Percentiles rank a stretch among this genome's conserved stretches.
These are phyloP conservation scores for Pungitius pungitius DNA, from an alignment of 2,113 vertebrate genomes.

Conservation along the genomic window DNA sequence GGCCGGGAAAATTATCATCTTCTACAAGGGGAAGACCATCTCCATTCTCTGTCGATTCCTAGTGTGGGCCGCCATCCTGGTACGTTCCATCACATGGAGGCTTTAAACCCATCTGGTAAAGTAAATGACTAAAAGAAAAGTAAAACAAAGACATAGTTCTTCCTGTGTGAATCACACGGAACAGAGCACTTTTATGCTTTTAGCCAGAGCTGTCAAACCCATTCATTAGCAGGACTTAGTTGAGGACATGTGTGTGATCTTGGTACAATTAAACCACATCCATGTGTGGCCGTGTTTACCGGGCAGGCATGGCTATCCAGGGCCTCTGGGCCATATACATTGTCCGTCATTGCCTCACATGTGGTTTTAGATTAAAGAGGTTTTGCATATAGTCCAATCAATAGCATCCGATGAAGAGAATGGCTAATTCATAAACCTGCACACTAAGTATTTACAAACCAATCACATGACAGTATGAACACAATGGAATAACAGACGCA, in stretches of 20 bases:
- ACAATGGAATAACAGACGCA: not conserved
- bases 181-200: slow-evolving; percentile 30
- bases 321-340: slow-evolving; percentile 58
- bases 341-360: slow-evolving; percentile 55
- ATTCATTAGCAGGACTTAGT: slow-evolving; percentile 59
- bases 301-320: slow-evolving; percentile 69
- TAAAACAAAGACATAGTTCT: slow-evolving; percentile 28
- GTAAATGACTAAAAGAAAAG: slow-evolving; percentile 22
- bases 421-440: slow-evolving; percentile 30
- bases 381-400: slow-evolving; percentile 46
- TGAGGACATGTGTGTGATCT: slow-evolving; percentile 59
- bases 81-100: slow-evolving; percentile 70
- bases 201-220: slow-evolving; percentile 48
- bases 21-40: slow-evolving; percentile 73
- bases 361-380: slow-evolving; percentile 55
- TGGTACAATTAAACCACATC: slow-evolving; percentile 61
- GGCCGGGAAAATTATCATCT: slow-evolving; percentile 83
- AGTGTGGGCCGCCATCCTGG: slow-evolving; percentile 84
- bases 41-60: slow-evolving; percentile 83
- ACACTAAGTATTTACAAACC: slow-evolving; percentile 23
- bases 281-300: slow-evolving; percentile 68
- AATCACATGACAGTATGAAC: slow-evolving; percentile 8
- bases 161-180: slow-evolving; percentile 34
- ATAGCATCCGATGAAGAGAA: slow-evolving; percentile 14
- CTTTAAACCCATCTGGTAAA: slow-evolving; percentile 22